Evolutionary conservation across 2,888 invertebrate species (phyloP).

Genomic region (Azorinus chamasolen): DNA sequence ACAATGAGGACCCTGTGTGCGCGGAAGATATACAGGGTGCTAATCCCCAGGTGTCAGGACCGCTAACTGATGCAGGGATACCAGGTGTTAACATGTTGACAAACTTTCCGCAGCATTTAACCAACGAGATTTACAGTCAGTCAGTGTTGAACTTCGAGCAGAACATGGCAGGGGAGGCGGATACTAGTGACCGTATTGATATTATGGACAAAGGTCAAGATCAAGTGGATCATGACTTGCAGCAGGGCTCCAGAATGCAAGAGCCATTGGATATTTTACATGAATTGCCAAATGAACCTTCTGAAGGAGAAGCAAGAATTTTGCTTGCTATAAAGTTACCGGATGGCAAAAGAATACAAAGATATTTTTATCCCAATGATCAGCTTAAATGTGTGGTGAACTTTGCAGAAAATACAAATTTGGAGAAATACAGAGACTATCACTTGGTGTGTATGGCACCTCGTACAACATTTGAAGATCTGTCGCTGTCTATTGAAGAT

Average conservation of each 20-base stretch:
- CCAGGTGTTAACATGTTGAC: conserved; percentile 52
- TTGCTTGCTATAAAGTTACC: conserved; percentile 73
- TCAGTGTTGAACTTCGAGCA: conserved; percentile 44
- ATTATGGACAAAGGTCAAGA: too few species aligned
- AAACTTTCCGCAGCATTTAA: conserved; percentile 52
- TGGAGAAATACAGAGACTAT: conserved; percentile 62
- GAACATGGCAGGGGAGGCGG: conserved; percentile 3
- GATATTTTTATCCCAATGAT: conserved; percentile 69
- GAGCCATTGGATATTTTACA: conserved; percentile 47
- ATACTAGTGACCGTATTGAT: not conserved
- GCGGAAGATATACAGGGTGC: conserved; percentile 61
- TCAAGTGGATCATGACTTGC: too few species aligned
- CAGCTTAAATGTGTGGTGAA: conserved; percentile 62
- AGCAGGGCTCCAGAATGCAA: conserved; percentile 6
- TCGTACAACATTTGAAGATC: conserved; percentile 62
- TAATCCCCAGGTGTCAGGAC: conserved; percentile 8
- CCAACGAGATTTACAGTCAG: conserved; percentile 55
- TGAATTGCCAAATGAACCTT: conserved; percentile 68
- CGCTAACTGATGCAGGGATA: conserved; percentile 24
- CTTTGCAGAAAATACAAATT: conserved; percentile 71
- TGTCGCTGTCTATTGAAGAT: conserved; percentile 57
- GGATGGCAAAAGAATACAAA: conserved; percentile 72
- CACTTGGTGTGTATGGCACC: conserved; percentile 72
- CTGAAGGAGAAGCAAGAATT: conserved; percentile 58
- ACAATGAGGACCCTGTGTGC: conserved; percentile 32